Conservation (phyloP, 2,113 vertebrate species). For the Rhabdornis inornatus region DNA sequence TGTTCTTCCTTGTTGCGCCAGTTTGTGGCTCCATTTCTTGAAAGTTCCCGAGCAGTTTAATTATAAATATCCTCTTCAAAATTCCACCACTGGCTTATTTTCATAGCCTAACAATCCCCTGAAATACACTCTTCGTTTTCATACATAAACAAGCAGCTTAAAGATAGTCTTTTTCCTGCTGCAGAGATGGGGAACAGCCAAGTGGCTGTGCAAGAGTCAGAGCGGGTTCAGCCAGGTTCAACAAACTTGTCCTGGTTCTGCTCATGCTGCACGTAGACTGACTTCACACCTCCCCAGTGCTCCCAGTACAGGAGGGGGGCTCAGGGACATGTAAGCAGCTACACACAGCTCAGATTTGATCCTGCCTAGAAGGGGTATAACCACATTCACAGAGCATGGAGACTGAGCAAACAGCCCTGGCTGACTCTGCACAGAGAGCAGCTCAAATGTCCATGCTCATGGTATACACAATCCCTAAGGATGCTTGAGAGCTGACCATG, state of each 20-base stretch:
- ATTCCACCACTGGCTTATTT: neutral
- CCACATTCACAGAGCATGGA: accelerated
- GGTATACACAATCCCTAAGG: neutral
- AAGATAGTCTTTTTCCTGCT: neutral
- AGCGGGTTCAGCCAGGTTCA: neutral
- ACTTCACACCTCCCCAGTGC: neutral
- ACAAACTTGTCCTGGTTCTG: neutral
- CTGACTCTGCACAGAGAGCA: neutral
- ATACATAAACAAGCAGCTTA: neutral
- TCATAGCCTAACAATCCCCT: neutral
- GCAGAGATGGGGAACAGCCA: neutral
- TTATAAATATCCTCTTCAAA: neutral
- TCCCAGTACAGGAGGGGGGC: neutral
- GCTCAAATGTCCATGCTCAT: neutral
- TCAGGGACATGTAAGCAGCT: neutral
- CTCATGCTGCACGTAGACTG: neutral
- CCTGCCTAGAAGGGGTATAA: neutral
- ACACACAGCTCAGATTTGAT: neutral
- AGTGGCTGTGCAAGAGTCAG: neutral
- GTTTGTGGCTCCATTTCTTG: neutral
- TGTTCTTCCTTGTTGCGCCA: neutral
- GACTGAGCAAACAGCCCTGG: neutral
- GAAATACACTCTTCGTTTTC: neutral
- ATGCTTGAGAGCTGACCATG: neutral
- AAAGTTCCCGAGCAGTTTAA: neutral